A percentile compares a stretch with the other conserved stretches of the same genome.
phyloP scores from a whole-genome alignment of 1,140 invertebrate species.

The Drosophila neocordata region DNA sequence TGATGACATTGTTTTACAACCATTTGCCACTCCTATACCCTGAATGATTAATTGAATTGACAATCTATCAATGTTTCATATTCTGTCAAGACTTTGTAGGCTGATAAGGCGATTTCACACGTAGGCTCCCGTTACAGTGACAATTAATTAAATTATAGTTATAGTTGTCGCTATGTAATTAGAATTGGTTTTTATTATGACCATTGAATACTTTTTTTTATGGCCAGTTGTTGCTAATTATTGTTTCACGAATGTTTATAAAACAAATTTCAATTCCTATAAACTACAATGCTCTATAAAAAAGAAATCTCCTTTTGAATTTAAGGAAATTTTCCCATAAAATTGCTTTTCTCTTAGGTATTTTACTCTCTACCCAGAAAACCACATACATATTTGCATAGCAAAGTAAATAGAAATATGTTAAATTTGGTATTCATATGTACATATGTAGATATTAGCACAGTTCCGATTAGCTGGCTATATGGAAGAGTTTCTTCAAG shows the following conservation, averaged over 20 bases:
- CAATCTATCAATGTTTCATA: slow-evolving; percentile 65
- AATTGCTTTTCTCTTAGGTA: no score
- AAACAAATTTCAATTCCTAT: background rate
- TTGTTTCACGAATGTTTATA: background rate
- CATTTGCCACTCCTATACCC: slow-evolving; percentile 1
- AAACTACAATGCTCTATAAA: no score
- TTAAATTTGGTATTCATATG: no score
- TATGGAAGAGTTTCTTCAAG: background rate
- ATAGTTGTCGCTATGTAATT: background rate
- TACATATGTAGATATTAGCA: no score
- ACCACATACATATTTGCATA: no score
- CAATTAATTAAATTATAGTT: slow-evolving; percentile 11
- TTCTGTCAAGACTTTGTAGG: background rate
- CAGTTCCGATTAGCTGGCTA: background rate
- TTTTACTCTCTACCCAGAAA: no score
- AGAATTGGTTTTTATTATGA: background rate
- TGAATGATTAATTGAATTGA: slow-evolving; percentile 70
- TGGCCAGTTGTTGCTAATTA: no score
- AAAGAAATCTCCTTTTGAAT: no score
- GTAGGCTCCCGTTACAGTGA: background rate
- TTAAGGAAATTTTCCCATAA: no score
- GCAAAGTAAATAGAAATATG: no score
- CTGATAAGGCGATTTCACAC: slow-evolving; percentile 1
- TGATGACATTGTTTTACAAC: slow-evolving; percentile 67
- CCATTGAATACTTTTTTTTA: background rate